Evolutionary conservation across 2,797 vertebrate species (phyloP), one percentile per base, ranked within the genome.

Genomic region (Apodemus agrarius): DNA sequence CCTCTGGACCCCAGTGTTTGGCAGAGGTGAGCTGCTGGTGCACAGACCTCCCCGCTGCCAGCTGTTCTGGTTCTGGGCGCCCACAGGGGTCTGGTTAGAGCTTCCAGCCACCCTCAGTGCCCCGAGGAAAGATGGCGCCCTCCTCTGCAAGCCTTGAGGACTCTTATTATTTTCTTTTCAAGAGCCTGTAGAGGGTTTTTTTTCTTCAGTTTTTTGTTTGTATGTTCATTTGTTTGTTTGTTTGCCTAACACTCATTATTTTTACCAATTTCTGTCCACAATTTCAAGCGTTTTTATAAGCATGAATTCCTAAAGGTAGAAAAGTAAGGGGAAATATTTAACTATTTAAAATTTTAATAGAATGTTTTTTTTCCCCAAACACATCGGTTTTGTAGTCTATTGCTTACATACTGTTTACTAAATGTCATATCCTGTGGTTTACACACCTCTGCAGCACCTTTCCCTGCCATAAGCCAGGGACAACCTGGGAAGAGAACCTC

Each of bases 261-360:
- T 92, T 94, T 87, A 72, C 67, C 37, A 88, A 2, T 57, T 34
- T 86, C 43, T 89, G 17, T 67, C 1, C 46, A 57, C 21, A 54
- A 37, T 83, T 75, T 0, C 43, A 37, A 83, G 54, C 67, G 14
- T 93, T 24, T 76, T 95, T 95, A 59, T 59, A 4, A 59, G 57
- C 76, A 75, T 74, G 90, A 80, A 84, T 90, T 92, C 52, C 49
- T 67, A 78, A 17, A 57, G 82, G 14, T 37, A n/a, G 49, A 37
- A 93, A 76, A 80, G 2, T 26, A 54, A 85, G 37, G 74, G 3
- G 6, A 95, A 67, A 81, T 46, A 76, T 29, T 43, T 86, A 59
- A 21, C 69, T 37, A 65, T 46, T 89, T 54, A 75, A 24, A 52
- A 59, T 16, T 65, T 82, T 72, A 67, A 82, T 52, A 87, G 52